Evolutionary conservation across 2,113 vertebrate species (phyloP), one percentile per base, ranked within the genome.

Genomic region (Leptocoma aspasia): DNA sequence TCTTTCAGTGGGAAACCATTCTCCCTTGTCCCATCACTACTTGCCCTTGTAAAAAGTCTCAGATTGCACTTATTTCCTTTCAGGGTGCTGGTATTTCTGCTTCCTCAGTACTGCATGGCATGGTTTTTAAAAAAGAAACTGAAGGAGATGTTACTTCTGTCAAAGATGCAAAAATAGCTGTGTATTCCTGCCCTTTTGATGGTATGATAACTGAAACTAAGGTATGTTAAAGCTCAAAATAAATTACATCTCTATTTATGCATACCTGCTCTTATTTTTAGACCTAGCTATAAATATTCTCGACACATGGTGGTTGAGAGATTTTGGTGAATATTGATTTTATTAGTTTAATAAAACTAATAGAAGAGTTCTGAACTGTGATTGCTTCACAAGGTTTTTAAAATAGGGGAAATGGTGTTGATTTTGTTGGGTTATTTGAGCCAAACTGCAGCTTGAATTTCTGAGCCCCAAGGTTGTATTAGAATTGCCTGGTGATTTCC

Each of bases 71-170:
- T 77, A 69, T 89, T 50, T 54, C 92, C 75, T 89, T 92, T 93
- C 92, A 99, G 99, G 99, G 99, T 71, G 98, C 98, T 96, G 99
- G 99, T 18, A 93, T 99, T 90, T 97, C 96, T 5, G 96, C 99
- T 15, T 99, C 99, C 28, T 98, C 99, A 22, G 97, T 99, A 96
- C 98, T 99, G 33, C 99, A 99, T 66, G 99, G 99, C 30, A 99
- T 99, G 99, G 99, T 99, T 92, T 99, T 99, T 96, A 99, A 99
- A 96, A 99, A 99, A 90, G 99, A 99, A 97, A 98, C 98, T 2
- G 99, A 99, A 97, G 99, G 99, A 82, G 99, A 99, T 85, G 6
- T 99, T 89, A 99, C 98, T 80, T 99, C 99, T 85, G 98, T 99
- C 80, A 99, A 99, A 98, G 99, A 99, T 37, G 99, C 99, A 78